Percentiles rank a stretch among this genome's conserved stretches.
These are phyloP conservation scores for Neodiprion lecontei DNA, from an alignment of 1,140 invertebrate genomes.

Conservation along the genomic window DNA sequence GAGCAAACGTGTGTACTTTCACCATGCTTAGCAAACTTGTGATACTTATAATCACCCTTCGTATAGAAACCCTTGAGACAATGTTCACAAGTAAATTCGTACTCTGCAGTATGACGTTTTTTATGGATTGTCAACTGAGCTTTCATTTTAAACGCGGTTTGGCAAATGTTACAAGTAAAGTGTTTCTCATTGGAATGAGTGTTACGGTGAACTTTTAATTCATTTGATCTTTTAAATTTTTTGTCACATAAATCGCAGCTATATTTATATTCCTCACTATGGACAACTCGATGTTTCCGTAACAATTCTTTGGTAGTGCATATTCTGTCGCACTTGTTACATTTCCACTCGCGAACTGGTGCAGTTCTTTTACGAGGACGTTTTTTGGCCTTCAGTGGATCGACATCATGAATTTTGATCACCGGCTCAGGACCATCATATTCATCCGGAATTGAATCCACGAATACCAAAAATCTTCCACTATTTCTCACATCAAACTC, in stretches of 20 bases:
- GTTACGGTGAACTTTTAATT: slow-evolving; percentile 12
- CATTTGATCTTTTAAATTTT: slow-evolving; percentile 14
- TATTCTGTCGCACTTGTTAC: not conserved
- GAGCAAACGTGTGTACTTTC: not conserved
- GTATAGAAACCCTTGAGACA: slow-evolving; percentile 27
- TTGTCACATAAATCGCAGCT: slow-evolving; percentile 15
- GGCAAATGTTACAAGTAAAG: not conserved
- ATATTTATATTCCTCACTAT: not conserved
- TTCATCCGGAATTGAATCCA: not conserved
- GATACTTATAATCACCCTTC: slow-evolving; percentile 26
- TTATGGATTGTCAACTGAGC: not conserved
- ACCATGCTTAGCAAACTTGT: slow-evolving; percentile 22
- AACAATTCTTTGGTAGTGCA: slow-evolving; percentile 6
- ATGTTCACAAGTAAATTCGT: not conserved
- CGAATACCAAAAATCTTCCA: too few species aligned
- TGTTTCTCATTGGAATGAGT: slow-evolving; percentile 12
- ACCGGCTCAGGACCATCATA: not conserved
- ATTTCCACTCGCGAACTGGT: not conserved
- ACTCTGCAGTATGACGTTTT: not conserved
- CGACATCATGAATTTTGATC: not conserved
- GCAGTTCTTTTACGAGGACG: not conserved
- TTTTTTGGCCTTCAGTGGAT: not conserved
- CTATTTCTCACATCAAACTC: too few species aligned
- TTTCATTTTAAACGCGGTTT: not conserved
- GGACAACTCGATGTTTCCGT: not conserved